Conservation (phyloP, 1,140 invertebrate species). For the Macrobrachium rosenbergii region DNA sequence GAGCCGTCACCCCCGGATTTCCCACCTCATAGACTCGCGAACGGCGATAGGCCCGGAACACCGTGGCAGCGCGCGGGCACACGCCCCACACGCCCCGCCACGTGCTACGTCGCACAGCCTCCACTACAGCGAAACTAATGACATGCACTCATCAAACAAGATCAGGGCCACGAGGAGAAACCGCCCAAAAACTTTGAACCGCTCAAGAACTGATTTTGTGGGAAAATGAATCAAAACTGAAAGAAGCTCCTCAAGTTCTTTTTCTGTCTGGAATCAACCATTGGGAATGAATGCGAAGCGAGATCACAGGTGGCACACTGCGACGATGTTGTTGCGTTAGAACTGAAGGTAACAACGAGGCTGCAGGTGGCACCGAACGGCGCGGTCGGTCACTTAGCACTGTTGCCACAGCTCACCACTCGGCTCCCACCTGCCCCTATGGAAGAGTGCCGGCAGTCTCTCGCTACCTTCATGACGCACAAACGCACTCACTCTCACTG, state of each 20-base stretch:
- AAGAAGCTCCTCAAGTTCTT: too few relatives aligned
- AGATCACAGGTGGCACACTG: neutral
- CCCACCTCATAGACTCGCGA: conserved; percentile 53
- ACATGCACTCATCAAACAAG: neutral
- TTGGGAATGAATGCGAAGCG: too few relatives aligned
- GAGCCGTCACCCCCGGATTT: conserved; percentile 33
- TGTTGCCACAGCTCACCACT: conserved; percentile 3
- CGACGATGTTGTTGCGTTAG: neutral
- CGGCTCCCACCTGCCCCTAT: conserved; percentile 13
- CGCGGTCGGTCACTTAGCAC: conserved; percentile 56
- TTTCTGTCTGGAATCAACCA: too few relatives aligned
- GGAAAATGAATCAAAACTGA: too few relatives aligned
- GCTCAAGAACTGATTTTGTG: neutral
- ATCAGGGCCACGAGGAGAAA: neutral
- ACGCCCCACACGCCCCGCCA: conserved; percentile 26
- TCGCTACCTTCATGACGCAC: neutral
- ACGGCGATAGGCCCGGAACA: conserved; percentile 56
- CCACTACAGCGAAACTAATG: conserved; percentile 34
- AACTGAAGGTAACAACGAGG: neutral
- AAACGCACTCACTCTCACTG: conserved; percentile 30
- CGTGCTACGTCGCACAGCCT: conserved; percentile 32
- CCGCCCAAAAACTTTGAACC: neutral
- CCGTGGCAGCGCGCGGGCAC: conserved; percentile 42
- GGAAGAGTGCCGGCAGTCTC: conserved; percentile 32
- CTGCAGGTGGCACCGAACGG: conserved; percentile 44